A percentile compares a stretch with the other conserved stretches of the same genome.
Conservation (phyloP, 2,888 invertebrate species). For the Scaptomyza polygonia region DNA sequence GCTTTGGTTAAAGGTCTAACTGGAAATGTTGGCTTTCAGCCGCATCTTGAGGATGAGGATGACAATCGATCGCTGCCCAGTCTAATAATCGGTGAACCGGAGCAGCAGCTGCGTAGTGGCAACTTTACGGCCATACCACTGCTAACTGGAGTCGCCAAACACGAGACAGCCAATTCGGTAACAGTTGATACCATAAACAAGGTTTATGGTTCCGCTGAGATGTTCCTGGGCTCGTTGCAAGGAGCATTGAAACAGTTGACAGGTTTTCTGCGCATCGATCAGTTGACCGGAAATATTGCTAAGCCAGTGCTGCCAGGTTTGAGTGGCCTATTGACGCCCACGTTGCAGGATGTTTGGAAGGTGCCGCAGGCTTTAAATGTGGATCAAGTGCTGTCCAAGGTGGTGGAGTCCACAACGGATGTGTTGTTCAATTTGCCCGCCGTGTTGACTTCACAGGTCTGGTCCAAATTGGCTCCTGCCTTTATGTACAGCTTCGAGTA, state of each 20-base stretch:
- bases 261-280: slow-evolving; percentile 75
- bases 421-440: slow-evolving; percentile 91
- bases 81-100: slow-evolving; percentile 87
- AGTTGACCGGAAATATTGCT: slow-evolving; percentile 75
- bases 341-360: slow-evolving; percentile 78
- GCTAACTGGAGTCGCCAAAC: slow-evolving; percentile 89
- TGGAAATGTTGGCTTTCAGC: slow-evolving; percentile 87
- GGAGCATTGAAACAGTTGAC: slow-evolving; percentile 72
- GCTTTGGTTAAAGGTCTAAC: slow-evolving; percentile 88
- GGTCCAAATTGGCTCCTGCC: slow-evolving; percentile 88
- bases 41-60: slow-evolving; percentile 88
- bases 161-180: slow-evolving; percentile 87
- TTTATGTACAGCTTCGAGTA: slow-evolving; percentile 92
- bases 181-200: slow-evolving; percentile 71
- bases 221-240: slow-evolving; percentile 77
- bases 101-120: slow-evolving; percentile 86
- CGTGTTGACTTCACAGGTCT: slow-evolving; percentile 89
- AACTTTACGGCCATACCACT: slow-evolving; percentile 87
- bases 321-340: slow-evolving; percentile 64
- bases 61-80: slow-evolving; percentile 89
- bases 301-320: slow-evolving; percentile 80
- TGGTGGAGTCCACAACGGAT: slow-evolving; percentile 86
- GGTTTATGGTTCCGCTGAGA: slow-evolving; percentile 79
- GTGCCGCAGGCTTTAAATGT: slow-evolving; percentile 77
- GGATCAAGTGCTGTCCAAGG: slow-evolving; percentile 80